phyloP scores from a whole-genome alignment of 2,113 vertebrate species.

The Grallaria varia region DNA sequence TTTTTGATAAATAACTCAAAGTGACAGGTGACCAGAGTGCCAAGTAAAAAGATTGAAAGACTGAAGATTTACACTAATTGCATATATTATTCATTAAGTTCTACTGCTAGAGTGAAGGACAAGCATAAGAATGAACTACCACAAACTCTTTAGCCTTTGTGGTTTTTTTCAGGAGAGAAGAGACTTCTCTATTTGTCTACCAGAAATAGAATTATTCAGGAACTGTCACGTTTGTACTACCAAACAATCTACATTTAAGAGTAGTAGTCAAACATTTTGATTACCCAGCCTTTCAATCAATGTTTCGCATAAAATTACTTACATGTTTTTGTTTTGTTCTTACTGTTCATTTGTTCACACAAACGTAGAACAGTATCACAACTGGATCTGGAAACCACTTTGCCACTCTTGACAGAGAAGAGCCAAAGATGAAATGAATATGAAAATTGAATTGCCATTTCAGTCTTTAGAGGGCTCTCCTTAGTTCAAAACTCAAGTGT shows the following conservation, averaged over 20 bases:
- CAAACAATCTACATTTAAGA: not conserved
- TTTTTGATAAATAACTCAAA: not conserved
- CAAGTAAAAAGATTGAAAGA: not conserved
- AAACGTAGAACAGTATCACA: not conserved
- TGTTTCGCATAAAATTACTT: not conserved
- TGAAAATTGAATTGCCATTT: not conserved
- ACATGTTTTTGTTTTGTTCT: not conserved
- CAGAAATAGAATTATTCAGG: not conserved
- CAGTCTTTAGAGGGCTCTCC: not conserved
- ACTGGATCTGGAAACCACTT: not conserved
- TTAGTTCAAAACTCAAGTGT: not conserved
- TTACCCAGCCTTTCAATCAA: not conserved
- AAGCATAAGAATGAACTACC: not conserved
- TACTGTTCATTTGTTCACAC: not conserved
- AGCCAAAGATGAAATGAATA: not conserved
- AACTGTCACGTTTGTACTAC: not conserved
- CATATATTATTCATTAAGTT: not conserved
- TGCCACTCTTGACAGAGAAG: not conserved
- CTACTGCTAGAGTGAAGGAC: not conserved
- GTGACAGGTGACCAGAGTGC: not conserved
- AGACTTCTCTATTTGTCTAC: not conserved
- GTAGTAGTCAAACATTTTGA: not conserved
- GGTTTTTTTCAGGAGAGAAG: not conserved
- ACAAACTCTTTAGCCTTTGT: not conserved
- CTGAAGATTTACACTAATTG: not conserved